A percentile compares a stretch with the other conserved stretches of the same genome.
phyloP scores from a whole-genome alignment of 2,888 invertebrate species.

The Leptodirus hochenwartii region DNA sequence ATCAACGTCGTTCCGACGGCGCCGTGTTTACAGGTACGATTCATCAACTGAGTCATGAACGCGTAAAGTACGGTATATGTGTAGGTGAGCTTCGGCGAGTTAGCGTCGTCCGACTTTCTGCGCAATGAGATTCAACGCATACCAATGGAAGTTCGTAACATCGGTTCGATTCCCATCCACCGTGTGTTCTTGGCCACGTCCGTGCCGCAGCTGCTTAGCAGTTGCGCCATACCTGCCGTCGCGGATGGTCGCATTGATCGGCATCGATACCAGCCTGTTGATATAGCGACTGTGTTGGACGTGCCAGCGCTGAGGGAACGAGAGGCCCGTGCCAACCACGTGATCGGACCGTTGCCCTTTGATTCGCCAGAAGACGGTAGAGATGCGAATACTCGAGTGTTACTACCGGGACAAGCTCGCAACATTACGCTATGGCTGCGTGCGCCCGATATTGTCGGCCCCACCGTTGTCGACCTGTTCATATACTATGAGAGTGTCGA shows the following conservation, averaged over 20 bases:
- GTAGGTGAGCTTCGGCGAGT: slow-evolving; percentile 52
- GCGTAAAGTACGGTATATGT: too few relatives aligned
- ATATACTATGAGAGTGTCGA: slow-evolving; percentile 50
- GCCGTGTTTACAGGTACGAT: slow-evolving; percentile 58
- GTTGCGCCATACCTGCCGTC: too few relatives aligned
- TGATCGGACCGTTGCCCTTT: slow-evolving; percentile 26
- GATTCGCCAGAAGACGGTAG: too few relatives aligned
- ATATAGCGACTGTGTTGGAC: slow-evolving; percentile 7
- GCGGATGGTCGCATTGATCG: too few relatives aligned
- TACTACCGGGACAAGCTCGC: slow-evolving; percentile 33
- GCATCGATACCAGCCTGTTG: slow-evolving; percentile 13
- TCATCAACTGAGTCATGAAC: too few relatives aligned
- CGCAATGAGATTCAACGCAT: slow-evolving; percentile 56
- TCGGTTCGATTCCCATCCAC: slow-evolving; percentile 44
- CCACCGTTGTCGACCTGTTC: slow-evolving; percentile 43
- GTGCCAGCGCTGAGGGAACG: slow-evolving; percentile 18
- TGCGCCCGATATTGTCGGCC: slow-evolving; percentile 45
- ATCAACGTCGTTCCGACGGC: slow-evolving; percentile 61
- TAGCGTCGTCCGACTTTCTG: slow-evolving; percentile 42
- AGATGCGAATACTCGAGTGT: slow-evolving; percentile 28
- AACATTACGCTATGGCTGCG: slow-evolving; percentile 45
- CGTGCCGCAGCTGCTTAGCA: slow-evolving; percentile 39
- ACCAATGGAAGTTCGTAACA: slow-evolving; percentile 47
- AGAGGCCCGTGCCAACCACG: slow-evolving; percentile 26
- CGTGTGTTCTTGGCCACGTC: slow-evolving; percentile 48